A percentile compares a stretch with the other conserved stretches of the same genome.
These are phyloP conservation scores for Lemur catta DNA, from an alignment of 2,797 vertebrate species.

Conservation along the genomic window DNA sequence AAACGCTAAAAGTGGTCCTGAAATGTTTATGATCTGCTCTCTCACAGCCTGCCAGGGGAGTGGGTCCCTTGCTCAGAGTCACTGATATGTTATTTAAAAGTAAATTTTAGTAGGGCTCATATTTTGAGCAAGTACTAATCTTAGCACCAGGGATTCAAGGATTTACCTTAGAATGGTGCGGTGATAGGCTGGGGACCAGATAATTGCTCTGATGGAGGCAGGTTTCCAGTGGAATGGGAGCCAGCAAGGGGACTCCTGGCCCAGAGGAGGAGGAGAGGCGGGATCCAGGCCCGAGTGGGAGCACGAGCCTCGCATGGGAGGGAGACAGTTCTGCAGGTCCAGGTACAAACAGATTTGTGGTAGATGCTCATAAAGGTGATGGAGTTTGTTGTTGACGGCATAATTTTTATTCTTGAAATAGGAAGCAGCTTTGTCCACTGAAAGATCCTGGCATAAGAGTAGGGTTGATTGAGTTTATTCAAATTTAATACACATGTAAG, in stretches of 20 bases:
- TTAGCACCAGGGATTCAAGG: not conserved
- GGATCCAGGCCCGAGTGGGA: not conserved
- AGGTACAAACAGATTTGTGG: not conserved
- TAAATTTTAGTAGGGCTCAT: not conserved
- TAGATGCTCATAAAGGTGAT: not conserved
- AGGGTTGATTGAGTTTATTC: not conserved
- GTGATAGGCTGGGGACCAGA: not conserved
- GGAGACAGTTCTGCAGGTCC: not conserved
- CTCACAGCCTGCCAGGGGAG: not conserved
- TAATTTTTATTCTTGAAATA: not conserved
- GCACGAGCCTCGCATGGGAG: not conserved
- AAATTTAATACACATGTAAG: not conserved
- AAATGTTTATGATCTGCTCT: not conserved
- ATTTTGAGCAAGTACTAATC: not conserved
- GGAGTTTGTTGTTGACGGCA: not conserved
- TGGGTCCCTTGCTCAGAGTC: not conserved
- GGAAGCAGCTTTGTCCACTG: not conserved
- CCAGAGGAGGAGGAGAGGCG: not conserved
- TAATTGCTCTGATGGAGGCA: not conserved
- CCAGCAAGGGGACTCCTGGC: not conserved
- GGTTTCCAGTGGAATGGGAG: not conserved
- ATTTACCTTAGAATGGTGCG: not conserved
- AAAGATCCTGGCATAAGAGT: not conserved
- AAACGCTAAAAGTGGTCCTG: not conserved
- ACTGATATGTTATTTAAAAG: not conserved